Evolutionary conservation across 2,113 vertebrate species (phyloP).

Genomic region (Centropus unirufus): DNA sequence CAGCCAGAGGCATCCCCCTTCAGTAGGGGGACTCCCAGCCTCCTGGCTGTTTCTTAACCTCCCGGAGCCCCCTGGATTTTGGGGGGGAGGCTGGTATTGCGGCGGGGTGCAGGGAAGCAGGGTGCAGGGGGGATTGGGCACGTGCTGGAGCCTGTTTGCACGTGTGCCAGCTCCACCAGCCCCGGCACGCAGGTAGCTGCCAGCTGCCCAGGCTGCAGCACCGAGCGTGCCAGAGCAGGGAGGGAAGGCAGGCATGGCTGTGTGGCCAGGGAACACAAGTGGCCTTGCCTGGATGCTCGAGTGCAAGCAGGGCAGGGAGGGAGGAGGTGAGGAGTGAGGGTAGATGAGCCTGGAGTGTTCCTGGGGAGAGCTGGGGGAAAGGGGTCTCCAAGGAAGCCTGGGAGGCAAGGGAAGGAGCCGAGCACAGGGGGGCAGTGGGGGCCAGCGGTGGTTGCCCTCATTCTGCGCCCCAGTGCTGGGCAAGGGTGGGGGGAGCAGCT

Average conservation of each 20-base stretch:
- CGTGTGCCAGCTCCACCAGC: background rate
- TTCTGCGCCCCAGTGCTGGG: background rate
- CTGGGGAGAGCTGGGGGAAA: background rate
- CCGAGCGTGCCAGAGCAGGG: background rate
- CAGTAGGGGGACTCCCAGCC: accelerated
- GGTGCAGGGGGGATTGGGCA: background rate
- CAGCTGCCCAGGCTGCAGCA: background rate
- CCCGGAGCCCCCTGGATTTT: background rate
- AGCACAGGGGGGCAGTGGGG: background rate
- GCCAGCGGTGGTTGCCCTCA: background rate
- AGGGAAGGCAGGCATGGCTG: background rate
- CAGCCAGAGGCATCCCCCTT: background rate
- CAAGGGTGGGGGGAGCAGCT: background rate
- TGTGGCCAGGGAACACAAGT: background rate
- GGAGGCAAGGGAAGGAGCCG: background rate
- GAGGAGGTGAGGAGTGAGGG: background rate
- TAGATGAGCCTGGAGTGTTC: too few relatives aligned
- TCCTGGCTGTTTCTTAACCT: too few relatives aligned
- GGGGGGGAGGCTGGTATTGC: background rate
- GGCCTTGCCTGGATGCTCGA: too few relatives aligned
- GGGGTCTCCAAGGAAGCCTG: background rate
- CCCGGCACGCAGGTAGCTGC: background rate
- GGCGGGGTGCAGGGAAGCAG: background rate
- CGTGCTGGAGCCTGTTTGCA: background rate
- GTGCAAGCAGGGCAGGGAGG: background rate